Conservation (phyloP, 2,113 vertebrate species). For the Ceyx margarethae region DNA sequence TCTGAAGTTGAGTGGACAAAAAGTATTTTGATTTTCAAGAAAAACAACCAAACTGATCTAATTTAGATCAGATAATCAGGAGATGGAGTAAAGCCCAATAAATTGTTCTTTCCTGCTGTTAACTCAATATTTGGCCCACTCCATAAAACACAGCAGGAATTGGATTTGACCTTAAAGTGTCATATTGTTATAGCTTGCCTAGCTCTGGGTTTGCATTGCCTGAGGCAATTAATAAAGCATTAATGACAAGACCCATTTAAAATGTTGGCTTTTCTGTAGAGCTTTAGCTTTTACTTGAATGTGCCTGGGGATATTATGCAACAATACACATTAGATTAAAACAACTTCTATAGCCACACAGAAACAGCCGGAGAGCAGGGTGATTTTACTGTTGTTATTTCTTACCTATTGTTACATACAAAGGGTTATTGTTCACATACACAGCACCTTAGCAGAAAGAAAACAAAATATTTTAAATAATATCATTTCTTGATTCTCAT, state of each 20-base stretch:
- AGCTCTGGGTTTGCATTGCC: conserved; percentile 84
- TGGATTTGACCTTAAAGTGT: conserved; percentile 97
- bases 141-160: conserved; percentile 86
- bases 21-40: conserved; percentile 62
- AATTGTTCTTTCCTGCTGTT: conserved; percentile 86
- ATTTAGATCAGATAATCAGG: conserved; percentile 78
- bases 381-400: conserved; percentile 61
- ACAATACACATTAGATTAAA: conserved; percentile 80
- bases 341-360: conserved; percentile 66
- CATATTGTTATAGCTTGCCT: conserved; percentile 90
- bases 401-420: conserved; percentile 58
- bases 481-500: not conserved
- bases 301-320: conserved; percentile 79
- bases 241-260: conserved; percentile 99
- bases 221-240: conserved; percentile 90
- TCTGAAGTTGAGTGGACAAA: conserved; percentile 64
- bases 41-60: conserved; percentile 63
- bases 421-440: conserved; percentile 27
- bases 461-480: not conserved
- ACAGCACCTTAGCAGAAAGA: not conserved
- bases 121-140: conserved; percentile 86
- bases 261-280: conserved; percentile 89
- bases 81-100: conserved; percentile 72
- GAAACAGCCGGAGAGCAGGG: conserved; percentile 51
- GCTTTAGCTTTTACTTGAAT: conserved; percentile 85